Evolutionary conservation across 2,113 vertebrate species (phyloP).

Genomic region (Xenus cinereus): DNA sequence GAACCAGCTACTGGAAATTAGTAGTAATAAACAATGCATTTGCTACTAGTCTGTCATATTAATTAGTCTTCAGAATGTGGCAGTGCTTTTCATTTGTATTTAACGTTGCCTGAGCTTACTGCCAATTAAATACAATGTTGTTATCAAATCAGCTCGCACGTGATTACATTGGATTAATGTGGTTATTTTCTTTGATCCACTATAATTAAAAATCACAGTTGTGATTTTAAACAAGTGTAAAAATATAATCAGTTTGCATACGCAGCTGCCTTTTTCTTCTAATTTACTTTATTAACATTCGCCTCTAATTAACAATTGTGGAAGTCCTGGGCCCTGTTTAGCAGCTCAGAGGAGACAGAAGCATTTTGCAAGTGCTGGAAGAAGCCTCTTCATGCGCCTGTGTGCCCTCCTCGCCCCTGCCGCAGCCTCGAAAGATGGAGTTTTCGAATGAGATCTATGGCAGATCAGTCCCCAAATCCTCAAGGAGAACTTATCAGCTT

Average conservation of each 20-base stretch:
- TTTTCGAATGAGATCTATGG: fast-evolving
- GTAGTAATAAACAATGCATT: constrained; percentile 61
- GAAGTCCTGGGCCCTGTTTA: neutral
- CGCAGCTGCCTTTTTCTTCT: constrained; percentile 34
- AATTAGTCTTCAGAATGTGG: constrained; percentile 47
- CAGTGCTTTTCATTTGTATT: constrained; percentile 56
- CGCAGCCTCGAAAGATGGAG: fast-evolving
- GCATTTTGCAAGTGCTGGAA: neutral
- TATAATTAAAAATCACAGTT: constrained; percentile 63
- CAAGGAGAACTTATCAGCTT: neutral
- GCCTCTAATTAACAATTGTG: constrained; percentile 9
- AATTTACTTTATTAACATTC: constrained; percentile 47
- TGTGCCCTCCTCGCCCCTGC: fast-evolving
- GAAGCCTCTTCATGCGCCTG: fast-evolving
- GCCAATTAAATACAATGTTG: constrained; percentile 56
- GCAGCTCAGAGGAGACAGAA: neutral
- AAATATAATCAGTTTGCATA: constrained; percentile 55
- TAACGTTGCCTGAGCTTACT: constrained; percentile 36
- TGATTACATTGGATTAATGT: constrained; percentile 48
- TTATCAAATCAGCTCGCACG: constrained; percentile 47
- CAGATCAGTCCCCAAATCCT: neutral
- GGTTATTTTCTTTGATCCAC: constrained; percentile 56
- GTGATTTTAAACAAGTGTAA: constrained; percentile 63
- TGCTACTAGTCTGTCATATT: constrained; percentile 48
- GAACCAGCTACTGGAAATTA: constrained; percentile 61